phyloP scores from a whole-genome alignment of 2,888 invertebrate species.

The Aspidiotus rigidus region DNA sequence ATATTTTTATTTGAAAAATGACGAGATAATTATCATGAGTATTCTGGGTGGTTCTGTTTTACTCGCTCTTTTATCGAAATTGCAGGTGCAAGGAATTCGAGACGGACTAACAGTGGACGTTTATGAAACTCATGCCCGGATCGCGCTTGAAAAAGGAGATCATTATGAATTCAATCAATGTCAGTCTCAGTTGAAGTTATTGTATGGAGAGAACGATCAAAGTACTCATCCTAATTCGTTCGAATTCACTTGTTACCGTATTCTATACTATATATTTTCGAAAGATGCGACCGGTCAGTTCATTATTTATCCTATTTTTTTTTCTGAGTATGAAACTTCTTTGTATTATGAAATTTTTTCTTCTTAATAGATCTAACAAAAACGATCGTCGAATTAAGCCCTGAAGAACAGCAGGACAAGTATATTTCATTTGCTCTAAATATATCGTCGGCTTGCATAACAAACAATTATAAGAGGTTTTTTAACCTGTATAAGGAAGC shows the following conservation, averaged over 20 bases:
- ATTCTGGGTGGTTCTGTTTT: not conserved
- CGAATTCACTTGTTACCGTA: slow-evolving; percentile 93
- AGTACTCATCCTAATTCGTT: slow-evolving; percentile 53
- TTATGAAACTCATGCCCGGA: slow-evolving; percentile 96
- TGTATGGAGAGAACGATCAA: slow-evolving; percentile 68
- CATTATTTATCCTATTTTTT: too few relatives aligned
- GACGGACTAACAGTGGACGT: slow-evolving; percentile 93
- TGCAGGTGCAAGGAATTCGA: slow-evolving; percentile 85
- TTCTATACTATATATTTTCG: slow-evolving; percentile 96
- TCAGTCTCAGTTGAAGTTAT: slow-evolving; percentile 92
- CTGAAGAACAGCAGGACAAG: slow-evolving; percentile 67
- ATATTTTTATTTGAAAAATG: too few relatives aligned
- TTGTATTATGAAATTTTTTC: slow-evolving; percentile 31
- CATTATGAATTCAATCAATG: slow-evolving; percentile 99
- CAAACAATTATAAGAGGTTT: slow-evolving; percentile 84
- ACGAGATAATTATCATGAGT: too few relatives aligned
- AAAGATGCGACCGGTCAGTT: slow-evolving; percentile 70
- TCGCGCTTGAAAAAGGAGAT: slow-evolving; percentile 95
- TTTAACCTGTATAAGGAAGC: slow-evolving; percentile 81
- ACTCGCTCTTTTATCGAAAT: slow-evolving; percentile 29
- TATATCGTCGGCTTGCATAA: slow-evolving; percentile 85
- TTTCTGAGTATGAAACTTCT: too few relatives aligned
- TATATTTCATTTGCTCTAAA: slow-evolving; percentile 77
- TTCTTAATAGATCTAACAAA: slow-evolving; percentile 78
- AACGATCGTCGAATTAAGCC: slow-evolving; percentile 69